These are phyloP conservation scores for Lithobates sylvaticus DNA, from an alignment of 2,797 vertebrate species.

Conservation along the genomic window DNA sequence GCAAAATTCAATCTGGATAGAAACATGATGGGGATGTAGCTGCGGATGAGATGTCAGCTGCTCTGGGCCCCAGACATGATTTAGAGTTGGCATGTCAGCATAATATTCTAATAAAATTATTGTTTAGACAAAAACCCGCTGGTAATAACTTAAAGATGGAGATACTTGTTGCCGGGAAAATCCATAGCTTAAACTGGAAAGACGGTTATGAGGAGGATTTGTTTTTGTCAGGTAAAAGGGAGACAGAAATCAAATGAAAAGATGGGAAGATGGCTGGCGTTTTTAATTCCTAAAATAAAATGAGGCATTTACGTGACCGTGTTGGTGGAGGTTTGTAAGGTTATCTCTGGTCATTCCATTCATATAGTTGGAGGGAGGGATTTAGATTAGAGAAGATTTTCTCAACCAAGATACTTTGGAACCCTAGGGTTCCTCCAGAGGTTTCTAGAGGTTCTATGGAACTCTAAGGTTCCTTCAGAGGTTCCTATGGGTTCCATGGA, in stretches of 20 bases:
- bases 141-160: not conserved
- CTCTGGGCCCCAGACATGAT: conserved; percentile 19
- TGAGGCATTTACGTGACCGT: too few species aligned
- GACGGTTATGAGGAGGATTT: conserved; percentile 37
- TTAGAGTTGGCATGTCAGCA: conserved; percentile 44
- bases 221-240: conserved; percentile 47
- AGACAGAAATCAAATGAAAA: conserved; percentile 30
- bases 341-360: not conserved
- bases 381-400: too few species aligned
- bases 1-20: conserved; percentile 56
- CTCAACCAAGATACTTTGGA: too few species aligned
- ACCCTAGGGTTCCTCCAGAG: too few species aligned
- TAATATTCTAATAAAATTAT: conserved; percentile 40
- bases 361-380: too few species aligned
- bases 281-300: too few species aligned
- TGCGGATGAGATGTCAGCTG: conserved; percentile 29
- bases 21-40: conserved; percentile 53
- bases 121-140: conserved; percentile 32
- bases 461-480: too few species aligned
- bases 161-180: conserved; percentile 53
- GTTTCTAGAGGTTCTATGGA: too few species aligned
- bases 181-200: conserved; percentile 57
- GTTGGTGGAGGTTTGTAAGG: not conserved
- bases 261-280: conserved; percentile 20
- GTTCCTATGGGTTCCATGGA: too few species aligned